Evolutionary conservation across 2,797 vertebrate genomes (phyloP).

Genomic region (Pipistrellus kuhlii): DNA sequence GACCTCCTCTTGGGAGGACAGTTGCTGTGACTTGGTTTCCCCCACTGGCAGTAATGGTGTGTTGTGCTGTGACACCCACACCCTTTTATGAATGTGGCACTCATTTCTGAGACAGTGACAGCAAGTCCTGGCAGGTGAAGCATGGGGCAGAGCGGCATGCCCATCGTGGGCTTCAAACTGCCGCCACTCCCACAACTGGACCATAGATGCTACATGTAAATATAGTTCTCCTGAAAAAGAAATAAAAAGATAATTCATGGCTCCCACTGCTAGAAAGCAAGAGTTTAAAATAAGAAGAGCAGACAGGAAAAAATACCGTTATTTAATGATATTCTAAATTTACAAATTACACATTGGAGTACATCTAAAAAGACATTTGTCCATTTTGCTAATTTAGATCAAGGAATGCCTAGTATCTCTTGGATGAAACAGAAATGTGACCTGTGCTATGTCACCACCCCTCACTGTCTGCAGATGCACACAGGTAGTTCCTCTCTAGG

Average conservation of each 20-base stretch:
- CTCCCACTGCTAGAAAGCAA: slow-evolving; percentile 3
- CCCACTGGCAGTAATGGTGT: not conserved
- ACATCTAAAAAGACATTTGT: not conserved
- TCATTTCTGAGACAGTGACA: not conserved
- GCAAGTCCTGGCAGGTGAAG: not conserved
- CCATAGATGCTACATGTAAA: not conserved
- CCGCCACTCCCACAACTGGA: not conserved
- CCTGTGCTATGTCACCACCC: not conserved
- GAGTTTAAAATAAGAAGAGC: slow-evolving; percentile 12
- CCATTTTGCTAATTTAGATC: not conserved
- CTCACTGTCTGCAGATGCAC: not conserved
- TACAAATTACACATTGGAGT: not conserved
- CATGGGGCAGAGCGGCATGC: rapidly evolving
- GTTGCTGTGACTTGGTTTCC: not conserved
- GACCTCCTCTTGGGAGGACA: not conserved
- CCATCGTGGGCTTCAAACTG: not conserved
- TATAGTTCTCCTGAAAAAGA: not conserved
- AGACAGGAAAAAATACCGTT: not conserved
- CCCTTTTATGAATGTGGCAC: not conserved
- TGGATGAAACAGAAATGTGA: not conserved
- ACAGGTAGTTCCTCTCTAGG: not conserved
- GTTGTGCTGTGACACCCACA: not conserved
- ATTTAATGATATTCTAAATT: not conserved
- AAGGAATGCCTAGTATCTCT: not conserved
- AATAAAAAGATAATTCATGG: not conserved